Evolutionary conservation across 2,113 vertebrate species (phyloP), one percentile per base, ranked within the genome.

Genomic region (Lophochroa leadbeateri): DNA sequence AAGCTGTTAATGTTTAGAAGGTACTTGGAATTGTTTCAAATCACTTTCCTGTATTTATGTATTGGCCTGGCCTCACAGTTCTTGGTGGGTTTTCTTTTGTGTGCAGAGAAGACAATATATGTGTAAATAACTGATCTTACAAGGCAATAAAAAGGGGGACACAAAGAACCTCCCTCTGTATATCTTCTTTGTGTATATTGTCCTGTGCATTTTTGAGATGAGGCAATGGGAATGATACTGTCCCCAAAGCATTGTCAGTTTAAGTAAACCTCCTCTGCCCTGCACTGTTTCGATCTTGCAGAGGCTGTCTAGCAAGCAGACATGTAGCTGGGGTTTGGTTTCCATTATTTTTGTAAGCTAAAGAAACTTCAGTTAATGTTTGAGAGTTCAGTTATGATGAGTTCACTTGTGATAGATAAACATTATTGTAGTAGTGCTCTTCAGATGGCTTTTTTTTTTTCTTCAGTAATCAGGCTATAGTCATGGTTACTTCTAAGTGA

Each of bases 81-180:
- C 28, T n/a, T 82, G 23, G 44, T 52, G 27, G 4, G 5, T 5
- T 29, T 7, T 31, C 11, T 13, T 80, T 9, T 79, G 24, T 5
- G 1, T 29, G 13, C 24, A 46, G 88, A 53, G 20, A 87, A 90
- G 79, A 37, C 17, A 50, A 5, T 71, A 1, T 37, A 35, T 57
- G 8, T 58, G 28, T 71, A 65, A 71, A 10, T n/a, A 80, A 47
- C 19, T 74, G 7, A 41, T 72, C 72, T 88, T 44, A 11, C 53
- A 47, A 82, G 60, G 28, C 10, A 39, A 11, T n/a, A 60, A 75
- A 77, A 68, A 71, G 24, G 15, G 58, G n/a, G 80, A 67, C 21
- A 50, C 19, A 78, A 17, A 41, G 58, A 52, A 46, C 16, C 6
- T 4, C 47, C 31, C 12, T 75, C 6, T 1, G 3, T 55, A 0